Evolutionary conservation across 2,797 vertebrate genomes (phyloP).

Genomic region (Catamblyrhynchus diadema): DNA sequence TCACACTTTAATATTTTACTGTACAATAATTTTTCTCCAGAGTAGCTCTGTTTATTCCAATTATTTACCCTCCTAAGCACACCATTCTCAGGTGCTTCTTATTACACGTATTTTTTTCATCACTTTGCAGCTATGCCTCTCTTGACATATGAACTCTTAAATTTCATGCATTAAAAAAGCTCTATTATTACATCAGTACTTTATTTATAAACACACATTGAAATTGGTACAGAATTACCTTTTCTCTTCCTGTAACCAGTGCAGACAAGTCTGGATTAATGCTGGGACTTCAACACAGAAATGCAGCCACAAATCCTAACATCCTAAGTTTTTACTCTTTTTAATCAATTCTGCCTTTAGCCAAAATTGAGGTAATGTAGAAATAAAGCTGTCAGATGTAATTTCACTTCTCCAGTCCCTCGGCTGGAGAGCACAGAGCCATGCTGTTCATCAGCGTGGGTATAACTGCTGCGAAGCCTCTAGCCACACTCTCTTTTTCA

Average conservation of each 20-base stretch:
- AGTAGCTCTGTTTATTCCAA: not conserved
- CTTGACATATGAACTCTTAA: not conserved
- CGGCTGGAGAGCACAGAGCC: not conserved
- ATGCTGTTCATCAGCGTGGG: not conserved
- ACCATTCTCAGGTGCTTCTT: not conserved
- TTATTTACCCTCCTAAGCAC: not conserved
- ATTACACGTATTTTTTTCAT: not conserved
- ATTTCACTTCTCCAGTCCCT: not conserved
- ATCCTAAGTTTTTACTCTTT: not conserved
- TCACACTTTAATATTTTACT: not conserved
- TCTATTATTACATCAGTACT: not conserved
- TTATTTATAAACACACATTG: not conserved
- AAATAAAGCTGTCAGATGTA: not conserved
- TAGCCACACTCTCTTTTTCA: not conserved
- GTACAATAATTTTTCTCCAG: not conserved
- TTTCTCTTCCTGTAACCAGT: not conserved
- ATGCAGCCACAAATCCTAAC: not conserved
- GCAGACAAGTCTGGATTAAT: not conserved
- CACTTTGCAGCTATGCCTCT: not conserved
- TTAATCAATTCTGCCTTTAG: slow-evolving; percentile 27
- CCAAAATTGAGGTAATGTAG: not conserved
- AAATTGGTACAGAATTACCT: not conserved
- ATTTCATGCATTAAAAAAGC: not conserved
- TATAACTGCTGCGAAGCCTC: not conserved
- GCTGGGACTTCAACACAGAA: not conserved